Percentiles rank a stretch among this genome's conserved stretches.
phyloP scores from a whole-genome alignment of 2,888 invertebrate genomes.

The Drosophila pseudotakahashii region DNA sequence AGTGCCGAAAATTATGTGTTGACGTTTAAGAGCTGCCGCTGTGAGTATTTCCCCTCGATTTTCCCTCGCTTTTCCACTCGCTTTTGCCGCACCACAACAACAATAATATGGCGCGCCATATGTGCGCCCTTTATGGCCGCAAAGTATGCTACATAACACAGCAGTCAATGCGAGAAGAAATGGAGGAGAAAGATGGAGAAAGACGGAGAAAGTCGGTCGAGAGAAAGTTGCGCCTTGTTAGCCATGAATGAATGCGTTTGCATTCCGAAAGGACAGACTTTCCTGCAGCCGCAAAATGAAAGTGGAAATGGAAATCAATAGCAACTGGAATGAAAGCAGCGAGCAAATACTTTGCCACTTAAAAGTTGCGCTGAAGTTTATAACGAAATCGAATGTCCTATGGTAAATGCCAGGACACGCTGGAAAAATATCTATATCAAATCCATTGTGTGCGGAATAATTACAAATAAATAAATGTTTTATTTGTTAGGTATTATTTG shows the following conservation, averaged over 20 bases:
- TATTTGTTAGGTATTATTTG: background rate
- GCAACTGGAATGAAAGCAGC: slow-evolving; percentile 28
- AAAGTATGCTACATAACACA: slow-evolving; percentile 68
- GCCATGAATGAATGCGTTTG: slow-evolving; percentile 28
- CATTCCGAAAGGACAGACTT: slow-evolving; percentile 21
- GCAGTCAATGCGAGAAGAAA: slow-evolving; percentile 55
- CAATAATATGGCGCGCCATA: slow-evolving; percentile 39
- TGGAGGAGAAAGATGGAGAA: slow-evolving; percentile 10
- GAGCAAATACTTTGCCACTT: slow-evolving; percentile 39
- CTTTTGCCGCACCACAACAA: slow-evolving; percentile 10
- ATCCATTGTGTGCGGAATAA: background rate
- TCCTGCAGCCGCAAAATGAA: slow-evolving; percentile 11
- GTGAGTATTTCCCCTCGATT: background rate
- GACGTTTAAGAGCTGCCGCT: slow-evolving; percentile 53
- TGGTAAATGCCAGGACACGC: background rate
- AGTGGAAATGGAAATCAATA: slow-evolving; percentile 37
- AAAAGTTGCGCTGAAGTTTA: slow-evolving; percentile 28
- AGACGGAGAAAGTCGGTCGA: slow-evolving; percentile 1
- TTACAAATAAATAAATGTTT: background rate
- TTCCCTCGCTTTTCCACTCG: background rate
- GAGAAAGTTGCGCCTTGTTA: slow-evolving; percentile 33
- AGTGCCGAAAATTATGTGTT: slow-evolving; percentile 68
- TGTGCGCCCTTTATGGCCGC: slow-evolving; percentile 61
- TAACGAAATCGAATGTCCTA: slow-evolving; percentile 23
- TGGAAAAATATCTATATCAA: background rate